Base-by-base conservation (phyloP, 1,140 invertebrate species). In the Ridgeia piscesae region DNA sequence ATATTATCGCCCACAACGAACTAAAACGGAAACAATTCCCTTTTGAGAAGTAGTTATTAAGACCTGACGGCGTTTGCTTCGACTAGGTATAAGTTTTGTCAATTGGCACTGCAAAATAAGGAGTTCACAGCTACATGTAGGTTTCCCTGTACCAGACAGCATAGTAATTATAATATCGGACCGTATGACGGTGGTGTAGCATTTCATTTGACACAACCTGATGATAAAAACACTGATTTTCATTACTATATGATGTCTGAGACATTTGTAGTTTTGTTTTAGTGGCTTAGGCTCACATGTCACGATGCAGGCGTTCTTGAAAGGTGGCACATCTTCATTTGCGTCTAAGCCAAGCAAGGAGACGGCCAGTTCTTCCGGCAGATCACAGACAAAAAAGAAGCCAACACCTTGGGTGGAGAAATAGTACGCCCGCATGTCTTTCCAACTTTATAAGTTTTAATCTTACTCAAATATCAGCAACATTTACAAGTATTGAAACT, bases 321-420 rank as follows among this genome's bases (percentile, higher is more conserved):
- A 98, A 96, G 98, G 97, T 27, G 98, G 98, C 17, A 98, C 98
- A 96, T 77, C 58, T 77, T 17, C 17, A 21, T 77, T 77, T 77
- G 58, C 58, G 14, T 95, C 98, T 50, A 96, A 96, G 1, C 48
- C 89, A 42, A 91, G 89, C 93, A 35, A 93, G 88, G 14, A 77
- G 27, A 35, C 91, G 33, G 33, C 34, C 31, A 11, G 34, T 50
- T 91, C 42, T 8, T 34, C 34, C 77, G 27, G 88, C 35, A 48
- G 35, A 91, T 35, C 89, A 27, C 88, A 93, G 91, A 33, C 31
- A 11, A 34, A 42, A 92, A 93, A 92, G 35, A n/a, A 35, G 50
- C n/a, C 97, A 42, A 96, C 97, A 58, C 98, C 98, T 94, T 98
- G 98, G 98, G 98, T 98, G 91, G 98, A 99, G 96, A 98, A 98